Base-by-base conservation (phyloP, 1,140 invertebrate species). In the Pachyrhynchus sulphureomaculatus region DNA sequence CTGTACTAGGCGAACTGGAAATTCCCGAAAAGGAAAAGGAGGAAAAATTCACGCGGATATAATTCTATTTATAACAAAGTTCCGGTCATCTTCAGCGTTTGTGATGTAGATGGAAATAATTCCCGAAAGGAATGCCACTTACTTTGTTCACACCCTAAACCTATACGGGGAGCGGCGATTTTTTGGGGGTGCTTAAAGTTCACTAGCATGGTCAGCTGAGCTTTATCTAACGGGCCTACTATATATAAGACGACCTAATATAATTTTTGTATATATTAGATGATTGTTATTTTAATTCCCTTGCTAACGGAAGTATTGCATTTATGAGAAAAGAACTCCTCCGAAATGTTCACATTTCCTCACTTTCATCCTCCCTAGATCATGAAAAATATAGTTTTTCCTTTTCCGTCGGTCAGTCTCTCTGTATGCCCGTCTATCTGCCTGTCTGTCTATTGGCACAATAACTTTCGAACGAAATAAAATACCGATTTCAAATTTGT, bases 81-180 rank as follows among this genome's bases (percentile, higher is more conserved):
- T 29, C 32, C 56, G 65, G 61, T 62, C 61, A 64, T 66, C 56
- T 55, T 58, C 15, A 36, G 45, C 54, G 59, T 63, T 64, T 63
- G 57, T 64, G 61, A 67, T 67, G 57, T 60, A 67, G 62, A 67
- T 67, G 62, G 37, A 47, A 51, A 55, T 64, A 56, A 61, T 59
- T 65, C 65, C 62, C 62, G 62, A 39, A 58, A 67, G 62, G 66
- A 67, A 67, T 65, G 58, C 49, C 62, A 67, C 57, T 60, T 60
- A 60, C 48, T 60, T 60, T 34, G 57, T 44, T 51, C 57, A 60
- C 48, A 60, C 57, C 48, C 57, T 20, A 21, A 58, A 41, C 55
- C 18, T 48, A 18, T 48, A 49, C 48, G 18, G 57, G 33, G 20
- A 44, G 33, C 47, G 48, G 29, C 57, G 24, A 26, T 42, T 60